Base-by-base conservation (phyloP, 2,797 vertebrate species). In the Cossypha niveicapilla region DNA sequence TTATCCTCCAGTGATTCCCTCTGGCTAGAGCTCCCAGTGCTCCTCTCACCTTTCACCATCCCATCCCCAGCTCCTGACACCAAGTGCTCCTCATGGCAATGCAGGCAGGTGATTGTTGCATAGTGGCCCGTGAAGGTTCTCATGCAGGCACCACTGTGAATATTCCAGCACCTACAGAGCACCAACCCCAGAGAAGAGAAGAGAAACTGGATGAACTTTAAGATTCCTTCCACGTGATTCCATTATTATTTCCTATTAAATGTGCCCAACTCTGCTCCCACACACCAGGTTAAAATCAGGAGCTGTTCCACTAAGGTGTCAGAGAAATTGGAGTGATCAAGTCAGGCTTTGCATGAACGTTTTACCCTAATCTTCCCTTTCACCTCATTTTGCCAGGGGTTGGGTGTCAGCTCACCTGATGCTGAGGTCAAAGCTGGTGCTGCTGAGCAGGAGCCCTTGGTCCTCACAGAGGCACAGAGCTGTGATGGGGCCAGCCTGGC, bases 1-100 rank as follows among this genome's bases (percentile, higher is more conserved):
- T 24, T 47, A 3, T 19, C 61, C 21, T 7, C 19, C 25, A 4
- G 61, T 2, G 3, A 2, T 27, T 35, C 19, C 30, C 41, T 37
- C 8, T 39, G 51, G 3, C 74, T 12, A 45, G 12, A 50, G n/a
- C 44, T 73, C 25, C 34, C 18, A 3, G 9, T 4, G 32, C 34
- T 67, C 68, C 76, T 70, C 94, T 98, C 58, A 99, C 99, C 98
- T 99, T 98, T 99, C 13, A 98, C 98, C 47, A 92, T 94, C 79
- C 97, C 97, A 25, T 99, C 99, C 93, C 93, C 98, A 71, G 98
- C 97, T 92, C 99, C 99, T 2, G 99, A 99, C 30, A 98, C 98
- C 1, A 99, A 92, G 68, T 17, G 97, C 34, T 98, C 92, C 18
- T 87, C 97, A 1, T 97, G 96, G 34, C 98, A 82, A 56, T 99